These are phyloP conservation scores for Elaphurus davidianus DNA, from an alignment of 2,113 vertebrate genomes.

Conservation along the genomic window DNA sequence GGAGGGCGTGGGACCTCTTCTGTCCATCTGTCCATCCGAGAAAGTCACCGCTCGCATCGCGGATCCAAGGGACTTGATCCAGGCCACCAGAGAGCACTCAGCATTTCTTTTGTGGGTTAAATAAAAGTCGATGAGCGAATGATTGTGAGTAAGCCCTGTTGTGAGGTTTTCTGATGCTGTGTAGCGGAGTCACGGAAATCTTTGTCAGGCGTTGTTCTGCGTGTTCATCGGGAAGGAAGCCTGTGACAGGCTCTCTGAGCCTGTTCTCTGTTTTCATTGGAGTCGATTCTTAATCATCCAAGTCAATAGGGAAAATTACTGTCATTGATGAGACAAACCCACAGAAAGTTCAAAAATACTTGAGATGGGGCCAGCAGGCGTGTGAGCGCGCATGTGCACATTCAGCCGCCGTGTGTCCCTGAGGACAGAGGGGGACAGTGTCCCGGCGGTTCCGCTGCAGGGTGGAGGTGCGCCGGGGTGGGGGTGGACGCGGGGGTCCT, in stretches of 20 bases:
- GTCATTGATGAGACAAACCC: not conserved
- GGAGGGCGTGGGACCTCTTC: not conserved
- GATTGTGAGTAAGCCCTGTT: not conserved
- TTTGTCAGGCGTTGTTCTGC: slow-evolving; percentile 44
- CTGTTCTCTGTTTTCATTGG: not conserved
- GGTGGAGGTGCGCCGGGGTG: not conserved
- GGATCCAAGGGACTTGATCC: not conserved
- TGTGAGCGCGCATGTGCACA: not conserved
- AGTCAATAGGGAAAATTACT: not conserved
- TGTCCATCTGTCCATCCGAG: not conserved
- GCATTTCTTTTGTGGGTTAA: not conserved
- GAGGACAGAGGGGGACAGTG: not conserved
- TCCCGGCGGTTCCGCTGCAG: not conserved
- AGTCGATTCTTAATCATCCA: not conserved
- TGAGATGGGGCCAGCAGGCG: not conserved
- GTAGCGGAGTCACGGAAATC: slow-evolving; percentile 5
- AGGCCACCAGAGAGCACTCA: not conserved
- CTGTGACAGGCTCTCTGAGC: not conserved
- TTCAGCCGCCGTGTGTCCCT: rapidly evolving
- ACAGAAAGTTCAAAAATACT: not conserved
- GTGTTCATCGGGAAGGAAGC: slow-evolving; percentile 30
- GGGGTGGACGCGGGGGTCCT: not conserved
- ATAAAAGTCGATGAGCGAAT: not conserved
- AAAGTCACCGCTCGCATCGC: not conserved
- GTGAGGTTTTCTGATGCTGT: slow-evolving; percentile 22